Evolutionary conservation across 2,113 vertebrate species (phyloP).

Genomic region (Agapornis roseicollis): DNA sequence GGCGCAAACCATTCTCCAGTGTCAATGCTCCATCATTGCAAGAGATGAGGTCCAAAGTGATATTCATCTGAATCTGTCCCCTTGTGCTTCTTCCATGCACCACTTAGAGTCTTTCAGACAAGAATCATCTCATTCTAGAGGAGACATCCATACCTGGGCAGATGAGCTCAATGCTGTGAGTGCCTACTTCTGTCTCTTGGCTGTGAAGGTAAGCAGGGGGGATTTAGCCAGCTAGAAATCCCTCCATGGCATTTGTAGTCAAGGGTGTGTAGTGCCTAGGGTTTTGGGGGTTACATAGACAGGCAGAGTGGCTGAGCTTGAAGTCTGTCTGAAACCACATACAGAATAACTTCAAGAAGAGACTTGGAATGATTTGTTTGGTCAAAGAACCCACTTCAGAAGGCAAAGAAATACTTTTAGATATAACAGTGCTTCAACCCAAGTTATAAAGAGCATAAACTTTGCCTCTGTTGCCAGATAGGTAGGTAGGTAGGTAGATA

Average conservation of each 20-base stretch:
- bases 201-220: neutral
- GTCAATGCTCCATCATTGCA: neutral
- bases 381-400: neutral
- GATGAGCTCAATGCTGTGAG: neutral
- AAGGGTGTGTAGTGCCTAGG: too few species aligned
- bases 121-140: neutral
- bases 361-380: neutral
- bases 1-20: accelerated
- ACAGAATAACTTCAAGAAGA: neutral
- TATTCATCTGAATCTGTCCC: neutral
- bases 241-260: neutral
- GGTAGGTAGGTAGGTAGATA: neutral
- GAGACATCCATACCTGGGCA: neutral
- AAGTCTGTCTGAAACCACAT: neutral
- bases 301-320: neutral
- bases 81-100: neutral
- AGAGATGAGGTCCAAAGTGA: neutral
- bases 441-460: neutral
- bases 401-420: neutral
- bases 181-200: neutral
- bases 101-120: neutral
- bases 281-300: neutral
- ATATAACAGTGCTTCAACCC: neutral
- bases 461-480: neutral
- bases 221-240: neutral